phyloP scores from a whole-genome alignment of 2,113 vertebrate genomes.

The Petromus typicus region DNA sequence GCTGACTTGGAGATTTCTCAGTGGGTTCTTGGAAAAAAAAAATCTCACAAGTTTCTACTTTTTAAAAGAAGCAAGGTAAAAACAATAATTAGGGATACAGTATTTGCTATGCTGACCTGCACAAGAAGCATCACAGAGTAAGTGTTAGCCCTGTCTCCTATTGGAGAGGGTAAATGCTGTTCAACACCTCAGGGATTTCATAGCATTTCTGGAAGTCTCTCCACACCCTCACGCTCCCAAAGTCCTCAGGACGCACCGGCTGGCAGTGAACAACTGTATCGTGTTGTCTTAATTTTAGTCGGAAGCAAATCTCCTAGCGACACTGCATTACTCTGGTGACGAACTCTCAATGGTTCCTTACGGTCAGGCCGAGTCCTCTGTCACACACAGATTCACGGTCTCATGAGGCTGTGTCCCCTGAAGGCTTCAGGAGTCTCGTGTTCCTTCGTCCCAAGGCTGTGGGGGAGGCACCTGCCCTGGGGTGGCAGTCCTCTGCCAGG shows the following conservation, averaged over 20 bases:
- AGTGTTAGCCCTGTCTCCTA: neutral
- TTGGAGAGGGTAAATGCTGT: neutral
- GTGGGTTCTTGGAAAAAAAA: neutral
- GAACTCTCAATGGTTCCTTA: neutral
- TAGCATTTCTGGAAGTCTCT: neutral
- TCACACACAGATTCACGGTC: neutral
- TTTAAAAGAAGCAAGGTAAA: neutral
- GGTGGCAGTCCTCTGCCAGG: neutral
- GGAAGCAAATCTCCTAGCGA: neutral
- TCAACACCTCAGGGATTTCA: neutral
- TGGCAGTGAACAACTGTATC: neutral
- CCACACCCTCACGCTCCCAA: neutral
- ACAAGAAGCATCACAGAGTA: neutral
- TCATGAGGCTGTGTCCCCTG: neutral
- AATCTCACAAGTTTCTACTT: neutral
- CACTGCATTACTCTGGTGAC: neutral
- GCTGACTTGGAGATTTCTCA: neutral
- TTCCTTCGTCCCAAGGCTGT: neutral
- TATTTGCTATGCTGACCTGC: neutral
- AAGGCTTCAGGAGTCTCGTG: no score
- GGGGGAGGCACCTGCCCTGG: no score
- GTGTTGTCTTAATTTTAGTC: neutral
- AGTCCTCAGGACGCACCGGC: neutral
- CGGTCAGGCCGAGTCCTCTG: neutral
- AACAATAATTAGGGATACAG: neutral